Base-by-base conservation (phyloP, 2,797 vertebrate species). In the Sebastes steindachneri region DNA sequence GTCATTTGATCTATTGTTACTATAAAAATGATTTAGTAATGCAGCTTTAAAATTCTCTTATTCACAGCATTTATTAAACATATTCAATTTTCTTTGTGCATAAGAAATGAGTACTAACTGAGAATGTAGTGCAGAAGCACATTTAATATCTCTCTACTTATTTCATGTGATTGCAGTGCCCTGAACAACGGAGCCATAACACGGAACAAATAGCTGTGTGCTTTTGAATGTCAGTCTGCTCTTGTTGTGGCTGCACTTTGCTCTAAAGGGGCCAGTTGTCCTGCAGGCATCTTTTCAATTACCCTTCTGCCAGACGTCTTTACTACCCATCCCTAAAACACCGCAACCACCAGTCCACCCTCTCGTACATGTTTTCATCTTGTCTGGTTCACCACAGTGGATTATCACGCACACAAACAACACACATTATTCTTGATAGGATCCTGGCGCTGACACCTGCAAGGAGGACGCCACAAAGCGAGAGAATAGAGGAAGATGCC, bases 261-360 rank as follows among this genome's bases (percentile, higher is more conserved):
- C 79, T 85, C 81, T 77, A 53, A 88, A 88, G 81, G 73, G 64
- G 69, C 54, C 35, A 7, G 15, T 7, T 83, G 54, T 86, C 88
- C 84, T 64, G 66, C 64, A 60, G 85, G 78, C 79, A 67, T 86
- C 71, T 67, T 73, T 82, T 84, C 48, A 82, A 59, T 66, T 55
- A 37, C 51, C 21, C 15, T 23, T 48, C 63, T 67, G 41, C 64
- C 62, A 65, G 33, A 82, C 15, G 17, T 75, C 31, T 31, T 79
- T 12, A 3, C 63, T 26, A 14, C 59, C 63, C 60, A 26, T 57
- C 54, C n/a, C n/a, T 26, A 9, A 66, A 64, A 80, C 35, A 68
- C 45, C 1, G 23, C 48, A 28, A n/a, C 55, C 68, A 28, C 6
- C 31, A 2, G 15, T 29, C 59, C 26, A 41, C 21, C 41, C 48